phyloP scores from a whole-genome alignment of 1,140 invertebrate species.

The Aradophagus sp. region DNA sequence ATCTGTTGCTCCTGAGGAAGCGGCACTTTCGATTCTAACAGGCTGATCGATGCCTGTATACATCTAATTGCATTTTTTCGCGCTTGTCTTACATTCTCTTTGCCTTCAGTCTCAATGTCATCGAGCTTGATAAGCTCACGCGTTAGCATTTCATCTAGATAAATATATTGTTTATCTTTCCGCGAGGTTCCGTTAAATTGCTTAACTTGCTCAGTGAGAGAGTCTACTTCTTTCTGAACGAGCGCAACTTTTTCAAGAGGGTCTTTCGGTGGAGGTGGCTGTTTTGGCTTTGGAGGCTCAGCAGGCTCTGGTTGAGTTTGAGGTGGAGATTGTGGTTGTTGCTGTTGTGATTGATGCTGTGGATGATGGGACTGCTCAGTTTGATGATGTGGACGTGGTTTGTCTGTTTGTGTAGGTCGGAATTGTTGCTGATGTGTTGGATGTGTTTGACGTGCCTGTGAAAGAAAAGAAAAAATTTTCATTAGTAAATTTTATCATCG shows the following conservation, averaged over 20 bases:
- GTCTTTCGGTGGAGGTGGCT: constrained; percentile 77
- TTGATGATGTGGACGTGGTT: constrained; percentile 36
- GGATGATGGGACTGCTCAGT: constrained; percentile 62
- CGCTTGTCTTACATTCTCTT: constrained; percentile 89
- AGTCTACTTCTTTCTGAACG: constrained; percentile 87
- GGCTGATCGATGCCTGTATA: constrained; percentile 89
- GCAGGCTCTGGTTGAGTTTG: constrained; percentile 60
- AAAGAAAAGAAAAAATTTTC: too few species aligned
- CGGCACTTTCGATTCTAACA: constrained; percentile 82
- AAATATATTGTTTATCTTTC: constrained; percentile 89
- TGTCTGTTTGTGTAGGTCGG: constrained; percentile 19
- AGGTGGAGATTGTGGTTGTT: constrained; percentile 66
- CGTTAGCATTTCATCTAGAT: constrained; percentile 95
- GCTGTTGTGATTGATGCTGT: constrained; percentile 48
- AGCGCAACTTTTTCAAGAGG: constrained; percentile 85
- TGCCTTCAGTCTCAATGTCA: constrained; percentile 92
- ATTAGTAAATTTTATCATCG: too few species aligned
- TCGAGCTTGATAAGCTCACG: constrained; percentile 93
- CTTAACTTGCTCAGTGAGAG: constrained; percentile 85
- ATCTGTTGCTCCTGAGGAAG: constrained; percentile 49
- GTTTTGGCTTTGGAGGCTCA: constrained; percentile 65
- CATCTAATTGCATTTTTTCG: constrained; percentile 90
- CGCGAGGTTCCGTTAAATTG: constrained; percentile 82
- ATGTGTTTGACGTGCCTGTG: constrained; percentile 40
- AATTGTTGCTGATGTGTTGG: constrained; percentile 39